A percentile compares a stretch with the other conserved stretches of the same genome.
Evolutionary conservation across 2,113 vertebrate genomes (phyloP).

Genomic region (Sus scrofa): T2T-Sscrofa CM000824.6:219826501-219827000

Average conservation of each 20-base stretch:
- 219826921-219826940: not conserved
- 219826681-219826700: not conserved
- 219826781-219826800: not conserved
- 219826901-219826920: not conserved
- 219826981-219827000: too few relatives aligned
- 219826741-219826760: not conserved
- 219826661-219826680: not conserved
- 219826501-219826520: not conserved
- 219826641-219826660: not conserved
- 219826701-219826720: not conserved
- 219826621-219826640: not conserved
- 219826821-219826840: not conserved
- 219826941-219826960: not conserved
- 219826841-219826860: not conserved
- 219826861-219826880: not conserved
- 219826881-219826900: not conserved
- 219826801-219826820: not conserved
- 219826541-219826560: not conserved
- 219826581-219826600: not conserved
- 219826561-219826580: not conserved
- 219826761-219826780: not conserved
- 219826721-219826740: not conserved
- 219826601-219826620: not conserved
- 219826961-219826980: not conserved
- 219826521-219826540: not conserved